Evolutionary conservation across 2,113 vertebrate genomes (phyloP), one percentile per base, ranked within the genome.

Genomic region (Chaenogobius annularis): DNA sequence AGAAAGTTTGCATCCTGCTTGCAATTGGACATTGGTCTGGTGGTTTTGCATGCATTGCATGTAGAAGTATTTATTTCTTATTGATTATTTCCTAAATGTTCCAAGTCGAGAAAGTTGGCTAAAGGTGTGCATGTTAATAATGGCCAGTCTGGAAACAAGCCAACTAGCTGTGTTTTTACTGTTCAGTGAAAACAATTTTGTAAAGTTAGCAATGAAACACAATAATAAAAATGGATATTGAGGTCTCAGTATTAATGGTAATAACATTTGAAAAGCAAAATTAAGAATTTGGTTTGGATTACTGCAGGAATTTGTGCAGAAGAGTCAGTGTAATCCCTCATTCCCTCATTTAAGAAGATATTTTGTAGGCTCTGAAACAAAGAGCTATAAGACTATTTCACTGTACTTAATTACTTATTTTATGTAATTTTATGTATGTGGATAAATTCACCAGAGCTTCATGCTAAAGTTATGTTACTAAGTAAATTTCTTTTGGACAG

Each of bases 1-100:
- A 55, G 23, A 62, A 79, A 31, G 50, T 35, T 52, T 64, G 65
- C 37, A 71, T 7, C 58, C 35, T 67, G 58, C 74, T 68, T 37
- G 17, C 11, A 19, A 35, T 61, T 17, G 58, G 13, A 58, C 22
- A 10, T 10, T n/a, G 50, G 19, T 19, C 50, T 54, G 50, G 47
- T n/a, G 19, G 19, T 58, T 58, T 26, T 26, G 55, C 22, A 58
- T 58, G 55, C 55, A 58, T 12, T 58, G 20, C 19, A 54, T 20
- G 19, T 50, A 17, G n/a, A 19, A n/a, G 7, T 7, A 19, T 10
- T 54, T 54, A 54, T 54, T 58, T 58, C 55, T 11, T 58, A 26
- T 58, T 58, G 55, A 58, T 58, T 58, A 23, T 26, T 13, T 58
- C 20, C 22, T 58, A 10, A 5, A 22, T 22, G 19, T 8, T 22